Base-by-base conservation (phyloP, 2,113 vertebrate species). In the Syngnathus floridae region DNA sequence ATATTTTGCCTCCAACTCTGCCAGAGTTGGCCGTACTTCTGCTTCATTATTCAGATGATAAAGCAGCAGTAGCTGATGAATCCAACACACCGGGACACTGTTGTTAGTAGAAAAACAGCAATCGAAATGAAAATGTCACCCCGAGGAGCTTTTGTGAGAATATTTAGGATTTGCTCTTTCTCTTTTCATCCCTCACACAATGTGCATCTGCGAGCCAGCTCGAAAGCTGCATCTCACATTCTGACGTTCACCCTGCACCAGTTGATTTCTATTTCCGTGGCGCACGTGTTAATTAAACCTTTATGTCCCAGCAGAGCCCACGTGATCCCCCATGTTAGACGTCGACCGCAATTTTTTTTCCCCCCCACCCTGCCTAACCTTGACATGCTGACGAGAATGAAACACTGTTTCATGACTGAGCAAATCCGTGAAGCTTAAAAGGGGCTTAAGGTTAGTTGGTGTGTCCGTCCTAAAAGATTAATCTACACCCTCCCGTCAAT, bases 231-330 rank as follows among this genome's bases (percentile, higher is more conserved):
- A 58, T 62, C 41, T 70, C 22, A 67, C 57, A 45, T 40, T 26
- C 19, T 4, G 37, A 35, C 63, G 13, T 57, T 62, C 37, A 12
- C 35, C 65, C 64, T 59, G 54, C 58, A 51, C 26, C 40, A 10
- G 41, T 45, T 19, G 57, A 60, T 59, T 54, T 72, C 61, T 67
- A 22, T 69, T 43, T 45, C 21, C 40, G 59, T 61, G 22, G 59
- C 12, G 59, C n/a, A 21, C 67, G 66, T 70, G 17, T 73, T 74
- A 72, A 78, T 82, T 76, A 73, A 43, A 67, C 35, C 37, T 67
- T 62, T 71, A 17, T 69, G 51, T 76, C 57, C 51, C 72, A 55
- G 43, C 51, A 37, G 37, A 73, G 52, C 13, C 52, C 66, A 75
- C 67, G 66, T 52, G n/a, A 22, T 43, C n/a, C 59, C 1, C 38